Base-by-base conservation (phyloP, 1,140 invertebrate genomes). In the Apis cerana region DNA sequence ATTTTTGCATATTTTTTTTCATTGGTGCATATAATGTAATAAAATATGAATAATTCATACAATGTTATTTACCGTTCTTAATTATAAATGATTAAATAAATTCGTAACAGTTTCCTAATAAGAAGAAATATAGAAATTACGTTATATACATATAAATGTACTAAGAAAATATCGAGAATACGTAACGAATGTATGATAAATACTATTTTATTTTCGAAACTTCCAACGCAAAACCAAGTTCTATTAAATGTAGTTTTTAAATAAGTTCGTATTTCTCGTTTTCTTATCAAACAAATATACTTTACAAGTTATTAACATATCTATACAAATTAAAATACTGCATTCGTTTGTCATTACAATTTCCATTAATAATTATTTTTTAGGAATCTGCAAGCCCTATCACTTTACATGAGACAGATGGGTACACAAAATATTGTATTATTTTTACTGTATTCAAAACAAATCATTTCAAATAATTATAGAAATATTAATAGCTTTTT, bases 61-160 rank as follows among this genome's bases (percentile, higher is more conserved):
- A 64, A 72, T 71, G 58, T 78, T 74, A 67, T 68, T 76, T 59
- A 80, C 52, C 72, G 78, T 21, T 75, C 59, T 85, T 68, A 83
- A 83, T 61, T 83, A 80, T 88, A 88, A 88, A 83, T 71, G 72
- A 72, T 85, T 88, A 88, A 88, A 88, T 88, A 88, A 88, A 70
- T 82, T 64, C 50, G 21, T 67, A 78, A 71, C 33, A 71, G 71
- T 82, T 19, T 56, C 17, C 75, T 78, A 82, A 33, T 56, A 56
- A 82, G 50, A 78, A 43, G 33, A 43, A 43, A 27, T 78, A 75
- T 82, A 78, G 74, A 88, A 77, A 85, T 75, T 75, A 85, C 84
- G 59, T 79, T 85, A 76, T 85, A 72, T 87, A 88, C 59, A 80
- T 74, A 74, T 48, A 43, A 75, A 81, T 75, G 1, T 48, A 43